Conservation (phyloP, 53 echinoderm and acorn worm species). For the Temnopleurus reevesii region DNA sequence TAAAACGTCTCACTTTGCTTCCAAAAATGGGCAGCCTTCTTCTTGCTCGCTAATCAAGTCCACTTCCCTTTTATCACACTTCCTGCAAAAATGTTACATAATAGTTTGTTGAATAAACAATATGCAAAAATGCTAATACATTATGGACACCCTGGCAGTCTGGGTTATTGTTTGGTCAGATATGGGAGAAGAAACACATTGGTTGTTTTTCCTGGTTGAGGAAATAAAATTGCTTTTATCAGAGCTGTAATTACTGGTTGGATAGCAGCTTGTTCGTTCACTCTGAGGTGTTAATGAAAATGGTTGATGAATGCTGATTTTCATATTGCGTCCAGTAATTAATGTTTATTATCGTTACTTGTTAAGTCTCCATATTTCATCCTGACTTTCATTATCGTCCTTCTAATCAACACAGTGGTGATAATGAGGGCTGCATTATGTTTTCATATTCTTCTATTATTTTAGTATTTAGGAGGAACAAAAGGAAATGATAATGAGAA, state of each 20-base stretch:
- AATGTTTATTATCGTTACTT: background rate
- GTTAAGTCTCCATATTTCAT: background rate
- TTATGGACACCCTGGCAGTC: background rate
- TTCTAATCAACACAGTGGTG: background rate
- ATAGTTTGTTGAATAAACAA: conserved; percentile 51
- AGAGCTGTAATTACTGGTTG: background rate
- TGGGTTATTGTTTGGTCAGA: background rate
- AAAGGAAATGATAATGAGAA: background rate
- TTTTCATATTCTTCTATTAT: background rate
- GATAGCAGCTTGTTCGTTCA: conserved; percentile 3
- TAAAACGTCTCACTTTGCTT: background rate
- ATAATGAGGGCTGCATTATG: background rate
- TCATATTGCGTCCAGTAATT: conserved; percentile 30
- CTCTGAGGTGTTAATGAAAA: background rate
- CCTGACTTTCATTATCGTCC: background rate
- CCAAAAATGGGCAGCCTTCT: background rate
- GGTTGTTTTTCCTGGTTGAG: background rate
- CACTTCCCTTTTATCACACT: conserved; percentile 43
- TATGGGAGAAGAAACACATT: background rate
- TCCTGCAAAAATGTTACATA: conserved; percentile 62
- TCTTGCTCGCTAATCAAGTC: conserved; percentile 36
- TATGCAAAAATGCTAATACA: conserved; percentile 41
- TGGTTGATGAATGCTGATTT: background rate
- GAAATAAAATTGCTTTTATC: conserved; percentile 19
- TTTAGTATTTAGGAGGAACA: background rate